Conservation (phyloP, 1,140 invertebrate species). For the Pseudachorutes palmiensis region DNA sequence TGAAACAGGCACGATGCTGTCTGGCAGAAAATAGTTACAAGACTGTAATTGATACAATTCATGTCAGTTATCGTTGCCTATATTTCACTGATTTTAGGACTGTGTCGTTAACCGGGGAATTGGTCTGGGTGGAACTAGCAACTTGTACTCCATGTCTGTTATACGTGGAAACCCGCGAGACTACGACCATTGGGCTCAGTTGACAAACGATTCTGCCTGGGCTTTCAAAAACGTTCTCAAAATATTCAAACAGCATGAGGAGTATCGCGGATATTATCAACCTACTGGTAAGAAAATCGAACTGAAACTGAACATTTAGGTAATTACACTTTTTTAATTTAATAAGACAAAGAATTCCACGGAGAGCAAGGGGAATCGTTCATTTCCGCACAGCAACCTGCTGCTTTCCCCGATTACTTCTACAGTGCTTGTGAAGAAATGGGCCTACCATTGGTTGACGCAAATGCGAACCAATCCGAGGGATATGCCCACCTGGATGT, state of each 20-base stretch:
- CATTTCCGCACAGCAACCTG: constrained; percentile 1
- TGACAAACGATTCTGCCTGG: constrained; percentile 74
- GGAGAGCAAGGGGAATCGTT: constrained; percentile 7
- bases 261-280: constrained; percentile 39
- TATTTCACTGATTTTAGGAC: background rate
- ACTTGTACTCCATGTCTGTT: constrained; percentile 61
- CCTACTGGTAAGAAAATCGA: background rate
- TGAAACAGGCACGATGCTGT: background rate
- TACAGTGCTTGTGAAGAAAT: constrained; percentile 4
- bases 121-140: constrained; percentile 51
- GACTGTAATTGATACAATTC: background rate
- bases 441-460: constrained; percentile 11
- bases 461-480: background rate
- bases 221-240: constrained; percentile 68
- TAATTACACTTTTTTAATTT: background rate
- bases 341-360: constrained; percentile 38
- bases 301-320: background rate
- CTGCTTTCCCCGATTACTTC: background rate
- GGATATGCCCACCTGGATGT: constrained; percentile 47
- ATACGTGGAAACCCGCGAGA: constrained; percentile 61
- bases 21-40: background rate
- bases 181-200: constrained; percentile 79
- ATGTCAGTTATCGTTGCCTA: background rate
- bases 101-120: constrained; percentile 39
- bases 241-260: constrained; percentile 53